A percentile compares a stretch with the other conserved stretches of the same genome.
Conservation (phyloP, 2,113 vertebrate genomes). For the Varanus komodoensis region DNA sequence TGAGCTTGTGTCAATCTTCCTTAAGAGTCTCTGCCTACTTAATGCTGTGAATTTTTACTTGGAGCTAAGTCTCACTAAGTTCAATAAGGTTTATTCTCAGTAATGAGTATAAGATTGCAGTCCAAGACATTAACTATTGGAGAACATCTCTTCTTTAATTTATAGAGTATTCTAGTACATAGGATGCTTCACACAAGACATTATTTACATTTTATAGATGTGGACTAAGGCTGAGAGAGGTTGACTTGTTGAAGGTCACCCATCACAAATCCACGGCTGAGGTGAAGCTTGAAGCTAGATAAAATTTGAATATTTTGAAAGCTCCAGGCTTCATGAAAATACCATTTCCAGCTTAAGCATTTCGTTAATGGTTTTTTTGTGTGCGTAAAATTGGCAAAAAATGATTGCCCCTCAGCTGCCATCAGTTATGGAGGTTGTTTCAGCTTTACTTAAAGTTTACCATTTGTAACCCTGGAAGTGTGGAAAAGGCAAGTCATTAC, state of each 20-base stretch:
- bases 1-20: neutral
- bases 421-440: constrained; percentile 32
- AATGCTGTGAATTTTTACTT: neutral
- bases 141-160: neutral
- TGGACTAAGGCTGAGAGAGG: neutral
- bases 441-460: constrained; percentile 46
- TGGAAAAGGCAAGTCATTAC: constrained; percentile 52
- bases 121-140: neutral
- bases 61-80: neutral
- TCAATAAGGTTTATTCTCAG: neutral
- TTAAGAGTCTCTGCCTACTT: neutral
- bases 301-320: constrained; percentile 31
- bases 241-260: neutral
- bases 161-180: neutral
- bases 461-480: constrained; percentile 56
- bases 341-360: constrained; percentile 17
- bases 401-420: constrained; percentile 29
- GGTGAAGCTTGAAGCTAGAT: neutral
- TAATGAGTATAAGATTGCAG: neutral
- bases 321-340: constrained; percentile 30
- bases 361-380: neutral
- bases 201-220: neutral
- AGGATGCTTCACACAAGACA: neutral
- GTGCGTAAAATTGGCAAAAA: constrained; percentile 1
- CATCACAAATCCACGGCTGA: neutral